These are phyloP conservation scores for Acrocyrtus sp. DNA, from an alignment of 2,888 invertebrate genomes.

Conservation along the genomic window DNA sequence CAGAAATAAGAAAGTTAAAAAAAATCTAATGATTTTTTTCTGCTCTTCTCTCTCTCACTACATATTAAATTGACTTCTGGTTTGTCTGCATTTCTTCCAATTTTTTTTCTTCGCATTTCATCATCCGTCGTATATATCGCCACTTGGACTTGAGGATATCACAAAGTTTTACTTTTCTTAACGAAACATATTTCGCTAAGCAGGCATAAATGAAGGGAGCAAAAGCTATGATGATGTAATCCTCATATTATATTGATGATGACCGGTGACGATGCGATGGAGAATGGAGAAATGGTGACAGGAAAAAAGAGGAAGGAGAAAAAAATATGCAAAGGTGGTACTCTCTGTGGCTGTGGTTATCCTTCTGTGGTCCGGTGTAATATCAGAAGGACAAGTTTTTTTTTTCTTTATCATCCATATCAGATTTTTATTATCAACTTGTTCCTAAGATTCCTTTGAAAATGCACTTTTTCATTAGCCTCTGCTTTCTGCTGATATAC, in stretches of 20 bases:
- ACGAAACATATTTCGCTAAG: too few relatives aligned
- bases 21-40: constrained; percentile 13
- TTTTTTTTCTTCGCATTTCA: constrained; percentile 18
- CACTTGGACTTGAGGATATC: not conserved
- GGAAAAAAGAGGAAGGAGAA: not conserved
- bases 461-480: constrained; percentile 23
- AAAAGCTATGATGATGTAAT: not conserved
- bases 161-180: too few relatives aligned
- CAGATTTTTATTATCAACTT: constrained; percentile 33
- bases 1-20: constrained; percentile 31
- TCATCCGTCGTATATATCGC: not conserved
- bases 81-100: constrained; percentile 33
- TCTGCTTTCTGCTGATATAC: not conserved
- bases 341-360: not conserved
- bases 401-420: constrained; percentile 20
- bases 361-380: too few relatives aligned
- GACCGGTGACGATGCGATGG: not conserved
- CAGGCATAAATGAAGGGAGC: not conserved
- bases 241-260: too few relatives aligned
- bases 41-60: not conserved
- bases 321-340: not conserved
- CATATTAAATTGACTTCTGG: constrained; percentile 45
- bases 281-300: constrained; percentile 8
- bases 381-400: constrained; percentile 40
- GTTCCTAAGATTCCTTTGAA: constrained; percentile 13